phyloP scores from a whole-genome alignment of 2,888 invertebrate species.

The Lycia hirtaria region DNA sequence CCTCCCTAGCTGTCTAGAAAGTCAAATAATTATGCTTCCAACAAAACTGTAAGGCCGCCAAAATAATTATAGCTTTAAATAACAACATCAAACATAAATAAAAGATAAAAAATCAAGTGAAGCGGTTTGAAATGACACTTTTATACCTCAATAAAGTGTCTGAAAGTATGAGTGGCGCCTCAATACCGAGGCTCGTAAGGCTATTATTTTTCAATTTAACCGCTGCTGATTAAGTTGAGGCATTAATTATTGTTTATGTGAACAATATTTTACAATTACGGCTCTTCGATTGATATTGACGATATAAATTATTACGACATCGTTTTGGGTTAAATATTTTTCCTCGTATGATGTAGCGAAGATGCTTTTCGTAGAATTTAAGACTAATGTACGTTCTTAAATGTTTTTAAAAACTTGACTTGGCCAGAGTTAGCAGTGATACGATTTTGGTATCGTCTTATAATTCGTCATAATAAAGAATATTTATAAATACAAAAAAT shows the following conservation, averaged over 20 bases:
- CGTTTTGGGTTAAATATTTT: not conserved
- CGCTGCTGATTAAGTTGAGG: slow-evolving; percentile 37
- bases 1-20: too few species aligned
- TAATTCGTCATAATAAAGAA: too few species aligned
- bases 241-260: slow-evolving; percentile 39
- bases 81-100: too few species aligned
- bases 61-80: too few species aligned
- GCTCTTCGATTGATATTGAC: slow-evolving; percentile 24
- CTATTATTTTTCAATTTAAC: slow-evolving; percentile 40
- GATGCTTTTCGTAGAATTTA: not conserved
- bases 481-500: too few species aligned
- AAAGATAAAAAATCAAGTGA: too few species aligned
- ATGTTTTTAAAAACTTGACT: too few species aligned
- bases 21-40: too few species aligned
- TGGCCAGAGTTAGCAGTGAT: too few species aligned
- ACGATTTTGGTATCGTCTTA: too few species aligned
- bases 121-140: not conserved
- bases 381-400: not conserved
- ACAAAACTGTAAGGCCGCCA: too few species aligned
- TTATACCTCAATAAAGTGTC: slow-evolving; percentile 30
- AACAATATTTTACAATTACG: slow-evolving; percentile 35
- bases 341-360: not conserved
- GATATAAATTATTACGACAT: slow-evolving; percentile 20
- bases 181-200: slow-evolving; percentile 22
- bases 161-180: slow-evolving; percentile 39